phyloP scores from a whole-genome alignment of 2,113 vertebrate genomes.

The Drymodes brunneopygia region DNA sequence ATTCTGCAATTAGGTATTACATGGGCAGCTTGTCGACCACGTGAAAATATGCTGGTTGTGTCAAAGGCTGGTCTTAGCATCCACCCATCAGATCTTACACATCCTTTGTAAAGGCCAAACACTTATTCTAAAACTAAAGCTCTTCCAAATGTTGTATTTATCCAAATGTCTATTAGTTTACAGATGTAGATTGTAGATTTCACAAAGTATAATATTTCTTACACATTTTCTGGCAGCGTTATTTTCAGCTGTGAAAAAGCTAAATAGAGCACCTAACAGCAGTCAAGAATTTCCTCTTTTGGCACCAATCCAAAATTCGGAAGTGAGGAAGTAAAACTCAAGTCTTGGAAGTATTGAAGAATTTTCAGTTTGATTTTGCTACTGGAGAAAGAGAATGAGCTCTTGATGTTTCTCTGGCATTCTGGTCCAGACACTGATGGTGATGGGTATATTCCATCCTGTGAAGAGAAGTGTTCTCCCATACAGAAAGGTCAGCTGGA shows the following conservation, averaged over 20 bases:
- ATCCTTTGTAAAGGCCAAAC: not conserved
- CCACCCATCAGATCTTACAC: not conserved
- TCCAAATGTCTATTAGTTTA: not conserved
- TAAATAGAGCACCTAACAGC: not conserved
- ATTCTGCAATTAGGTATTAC: not conserved
- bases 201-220: not conserved
- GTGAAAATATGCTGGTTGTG: not conserved
- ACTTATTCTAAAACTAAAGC: not conserved
- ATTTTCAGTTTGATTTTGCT: not conserved
- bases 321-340: not conserved
- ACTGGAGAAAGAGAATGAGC: not conserved
- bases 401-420: not conserved
- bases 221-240: not conserved
- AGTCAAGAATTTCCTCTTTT: not conserved
- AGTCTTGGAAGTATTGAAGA: not conserved
- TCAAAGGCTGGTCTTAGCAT: not conserved
- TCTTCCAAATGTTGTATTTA: not conserved
- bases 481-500: not conserved
- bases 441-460: fast-evolving
- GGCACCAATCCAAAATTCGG: not conserved
- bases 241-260: not conserved
- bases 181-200: not conserved
- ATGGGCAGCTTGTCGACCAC: not conserved
- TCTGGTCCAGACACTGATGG: not conserved
- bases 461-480: not conserved